These are phyloP conservation scores for Pygoscelis antarcticus DNA, from an alignment of 2,113 vertebrate genomes.

Conservation along the genomic window DNA sequence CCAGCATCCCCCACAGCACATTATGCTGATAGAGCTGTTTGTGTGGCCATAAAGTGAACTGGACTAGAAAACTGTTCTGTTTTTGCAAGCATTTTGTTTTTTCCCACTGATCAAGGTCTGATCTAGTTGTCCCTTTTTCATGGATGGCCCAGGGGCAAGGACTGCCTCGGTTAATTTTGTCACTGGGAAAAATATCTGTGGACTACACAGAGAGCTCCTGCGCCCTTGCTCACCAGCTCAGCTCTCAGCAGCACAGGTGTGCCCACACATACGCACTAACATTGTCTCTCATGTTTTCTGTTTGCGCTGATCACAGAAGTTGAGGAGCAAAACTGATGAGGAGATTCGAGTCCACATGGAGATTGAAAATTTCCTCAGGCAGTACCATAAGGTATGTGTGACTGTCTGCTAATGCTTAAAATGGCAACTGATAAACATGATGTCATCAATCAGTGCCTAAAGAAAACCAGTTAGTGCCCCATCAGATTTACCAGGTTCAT, in stretches of 20 bases:
- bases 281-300: background rate
- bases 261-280: too few relatives aligned
- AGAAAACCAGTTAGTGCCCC: background rate
- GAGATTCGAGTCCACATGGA: slow-evolving; percentile 75
- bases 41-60: background rate
- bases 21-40: background rate
- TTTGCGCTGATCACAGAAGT: slow-evolving; percentile 62
- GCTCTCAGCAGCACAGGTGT: background rate
- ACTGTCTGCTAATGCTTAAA: background rate
- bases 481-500: background rate
- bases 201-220: background rate
- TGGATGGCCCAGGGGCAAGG: background rate
- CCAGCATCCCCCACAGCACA: background rate
- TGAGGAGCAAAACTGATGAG: slow-evolving; percentile 72
- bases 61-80: background rate
- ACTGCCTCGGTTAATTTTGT: background rate
- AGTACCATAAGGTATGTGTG: slow-evolving; percentile 72
- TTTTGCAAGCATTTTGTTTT: background rate
- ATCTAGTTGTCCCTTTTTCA: background rate
- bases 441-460: background rate
- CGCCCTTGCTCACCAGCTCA: background rate
- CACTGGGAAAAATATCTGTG: background rate
- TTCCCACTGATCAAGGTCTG: background rate
- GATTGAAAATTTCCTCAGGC: slow-evolving; percentile 78
- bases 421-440: background rate